Evolutionary conservation across 2,888 invertebrate genomes (phyloP), one percentile per base, ranked within the genome.

Genomic region (Tachystola acroxantha): DNA sequence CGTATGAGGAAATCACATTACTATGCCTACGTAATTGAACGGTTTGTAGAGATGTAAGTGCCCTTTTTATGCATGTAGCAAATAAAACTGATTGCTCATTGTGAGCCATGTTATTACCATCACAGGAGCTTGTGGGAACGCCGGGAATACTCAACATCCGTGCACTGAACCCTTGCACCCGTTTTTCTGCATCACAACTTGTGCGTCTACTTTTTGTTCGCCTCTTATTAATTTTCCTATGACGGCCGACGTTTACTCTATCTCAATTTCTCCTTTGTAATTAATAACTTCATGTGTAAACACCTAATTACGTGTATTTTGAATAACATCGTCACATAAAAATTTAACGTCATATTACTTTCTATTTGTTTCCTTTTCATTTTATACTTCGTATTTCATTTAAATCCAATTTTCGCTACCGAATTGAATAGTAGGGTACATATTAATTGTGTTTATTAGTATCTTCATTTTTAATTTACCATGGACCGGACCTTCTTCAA

Each of bases 91-190:
- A 70, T 69, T 69, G 57, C 62, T 63, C 56, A 72, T 70, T 75
- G 69, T 73, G 58, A 59, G 59, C 51, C 46, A 43, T 61, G 57
- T 63, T 70, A 70, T 70, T 71, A 62, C 56, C 53, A 45, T 63
- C 57, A 53, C 53, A 64, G 61, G 61, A 66, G 60, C 57, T 58
- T 67, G 70, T 75, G 74, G 67, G 75, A 77, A 74, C 66, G 57
- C 47, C 57, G 55, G 60, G 57, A 60, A 55, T 47, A 57, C 48
- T 57, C 50, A 45, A 60, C 57, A 56, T 57, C 56, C 51, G 71
- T 55, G 59, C 76, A 69, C 56, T 79, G 82, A 80, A 80, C 81
- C 68, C 63, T 60, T 57, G 61, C 69, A 71, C 65, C 55, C 57
- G 69, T 75, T 75, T 78, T 78, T 75, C 67, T 65, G 44, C 61